These are phyloP conservation scores for Cotesia chilonis DNA, from an alignment of 1,140 invertebrate species.

Conservation along the genomic window DNA sequence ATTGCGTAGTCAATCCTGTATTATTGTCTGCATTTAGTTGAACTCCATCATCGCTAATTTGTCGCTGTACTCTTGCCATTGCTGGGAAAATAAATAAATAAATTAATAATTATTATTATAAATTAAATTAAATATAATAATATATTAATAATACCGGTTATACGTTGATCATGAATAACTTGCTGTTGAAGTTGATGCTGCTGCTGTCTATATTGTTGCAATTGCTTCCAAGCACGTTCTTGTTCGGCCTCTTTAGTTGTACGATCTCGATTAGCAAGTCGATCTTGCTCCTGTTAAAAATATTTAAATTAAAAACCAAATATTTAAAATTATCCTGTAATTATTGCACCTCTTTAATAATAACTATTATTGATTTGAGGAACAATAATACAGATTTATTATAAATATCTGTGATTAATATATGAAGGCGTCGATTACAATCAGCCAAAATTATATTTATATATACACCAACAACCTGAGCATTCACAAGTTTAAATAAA, in stretches of 20 bases:
- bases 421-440: conserved; percentile 49
- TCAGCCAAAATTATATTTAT: conserved; percentile 49
- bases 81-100: conserved; percentile 50
- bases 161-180: conserved; percentile 78
- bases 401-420: background rate
- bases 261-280: conserved; percentile 71
- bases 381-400: no score
- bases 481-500: conserved; percentile 45
- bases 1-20: conserved; percentile 63
- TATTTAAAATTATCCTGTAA: conserved; percentile 32
- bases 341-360: conserved; percentile 47
- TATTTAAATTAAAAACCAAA: conserved; percentile 32
- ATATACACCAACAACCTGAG: conserved; percentile 42
- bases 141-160: conserved; percentile 68
- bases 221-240: conserved; percentile 86
- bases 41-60: conserved; percentile 63
- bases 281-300: conserved; percentile 74
- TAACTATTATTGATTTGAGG: no score
- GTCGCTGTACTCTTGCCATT: conserved; percentile 68
- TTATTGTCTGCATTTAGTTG: conserved; percentile 59
- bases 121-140: background rate
- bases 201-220: conserved; percentile 81
- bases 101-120: conserved; percentile 4
- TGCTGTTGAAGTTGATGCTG: conserved; percentile 84
- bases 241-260: conserved; percentile 81